Base-by-base conservation (phyloP, 2,888 invertebrate species). In the Folsomia candida region DNA sequence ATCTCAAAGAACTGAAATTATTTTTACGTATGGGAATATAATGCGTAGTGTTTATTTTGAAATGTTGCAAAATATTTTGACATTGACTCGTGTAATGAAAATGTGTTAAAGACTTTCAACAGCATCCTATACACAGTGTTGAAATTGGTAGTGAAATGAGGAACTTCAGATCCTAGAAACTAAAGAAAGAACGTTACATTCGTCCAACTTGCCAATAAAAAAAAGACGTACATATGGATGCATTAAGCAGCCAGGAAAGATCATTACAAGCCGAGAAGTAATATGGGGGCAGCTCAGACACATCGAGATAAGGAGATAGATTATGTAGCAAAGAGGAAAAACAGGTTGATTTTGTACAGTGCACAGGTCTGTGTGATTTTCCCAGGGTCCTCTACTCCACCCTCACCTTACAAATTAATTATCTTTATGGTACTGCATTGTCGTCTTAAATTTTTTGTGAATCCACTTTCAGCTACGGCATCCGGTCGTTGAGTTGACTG, bases 401-500 rank as follows among this genome's bases (percentile, higher is more conserved):
- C 59, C 26, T 59, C n/a, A 57, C n/a, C 59, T 27, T 59, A 59
- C 59, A 59, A 59, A 59, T 59, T 59, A 59, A 59, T 59, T 59
- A 59, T 60, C 68, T 61, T 61, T 59, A 68, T 60, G 60, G 47
- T 61, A 29, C 62, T 61, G 61, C 20, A 14, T 37, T 54, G 20
- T 47, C 47, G 54, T 4, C 18, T 20, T 14, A 54, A 18, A 54
- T 22, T 14, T n/a, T 54, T 37, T n/a, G n/a, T n/a, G n/a, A n/a
- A n/a, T n/a, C n/a, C n/a, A n/a, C n/a, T 37, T 22, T 54, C 54
- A 14, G 54, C 22, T 18, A 22, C 54, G 6, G n/a, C 54, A 54
- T 54, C 54, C 54, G 54, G 54, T 54, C 9, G 47, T 18, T 47
- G 47, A n/a, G n/a, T n/a, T n/a, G n/a, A n/a, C n/a, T n/a, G n/a